Evolutionary conservation across 1,140 invertebrate species (phyloP).

Genomic region (Popillia japonica): DNA sequence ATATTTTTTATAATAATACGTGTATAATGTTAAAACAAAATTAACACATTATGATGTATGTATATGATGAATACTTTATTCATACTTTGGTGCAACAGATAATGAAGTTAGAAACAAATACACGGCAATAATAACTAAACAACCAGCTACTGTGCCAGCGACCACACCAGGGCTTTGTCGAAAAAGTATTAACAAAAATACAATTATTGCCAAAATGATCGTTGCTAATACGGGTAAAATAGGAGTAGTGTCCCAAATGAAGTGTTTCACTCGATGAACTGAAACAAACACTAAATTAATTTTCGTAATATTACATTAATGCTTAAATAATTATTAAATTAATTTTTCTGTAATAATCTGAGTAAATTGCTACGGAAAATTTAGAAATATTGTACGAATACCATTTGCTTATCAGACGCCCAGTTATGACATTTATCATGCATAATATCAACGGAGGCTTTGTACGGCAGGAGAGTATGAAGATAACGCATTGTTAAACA

Average conservation of each 20-base stretch:
- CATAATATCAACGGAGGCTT: no score
- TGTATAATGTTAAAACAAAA: no score
- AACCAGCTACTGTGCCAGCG: constrained; percentile 49
- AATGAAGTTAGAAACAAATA: constrained; percentile 45
- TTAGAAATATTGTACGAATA: no score
- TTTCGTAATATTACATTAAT: background rate
- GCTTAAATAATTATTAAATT: background rate
- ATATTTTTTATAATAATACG: no score
- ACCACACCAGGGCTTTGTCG: constrained; percentile 50
- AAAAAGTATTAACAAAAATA: constrained; percentile 50
- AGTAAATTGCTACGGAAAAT: no score
- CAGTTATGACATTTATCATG: no score
- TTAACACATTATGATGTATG: no score
- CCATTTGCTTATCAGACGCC: no score
- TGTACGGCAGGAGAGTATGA: no score
- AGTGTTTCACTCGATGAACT: constrained; percentile 20
- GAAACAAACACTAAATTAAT: constrained; percentile 23
- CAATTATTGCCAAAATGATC: constrained; percentile 46
- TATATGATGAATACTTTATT: constrained; percentile 33
- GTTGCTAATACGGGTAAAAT: constrained; percentile 51
- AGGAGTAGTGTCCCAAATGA: constrained; percentile 46
- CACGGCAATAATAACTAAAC: constrained; percentile 48
- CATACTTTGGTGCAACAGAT: constrained; percentile 28
- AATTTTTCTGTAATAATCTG: background rate
- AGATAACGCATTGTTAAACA: no score